phyloP scores from a whole-genome alignment of 2,113 vertebrate species.

The Gasterosteus nipponicus region DNA sequence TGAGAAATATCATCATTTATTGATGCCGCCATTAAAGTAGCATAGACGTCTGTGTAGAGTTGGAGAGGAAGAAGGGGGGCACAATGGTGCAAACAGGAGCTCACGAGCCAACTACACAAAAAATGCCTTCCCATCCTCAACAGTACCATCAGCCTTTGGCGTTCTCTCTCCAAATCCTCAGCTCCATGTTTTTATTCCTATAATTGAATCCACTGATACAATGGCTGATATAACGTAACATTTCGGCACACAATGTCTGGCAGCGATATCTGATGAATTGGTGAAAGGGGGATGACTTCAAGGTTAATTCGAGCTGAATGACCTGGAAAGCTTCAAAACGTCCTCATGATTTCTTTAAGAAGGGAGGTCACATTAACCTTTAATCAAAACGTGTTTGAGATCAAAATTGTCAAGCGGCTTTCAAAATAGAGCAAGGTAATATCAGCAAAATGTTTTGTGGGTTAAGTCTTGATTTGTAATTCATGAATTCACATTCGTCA shows the following conservation, averaged over 20 bases:
- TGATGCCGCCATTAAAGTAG: constrained; percentile 86
- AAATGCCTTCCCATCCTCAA: constrained; percentile 39
- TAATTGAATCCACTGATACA: not conserved
- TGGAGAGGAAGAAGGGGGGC: constrained; percentile 44
- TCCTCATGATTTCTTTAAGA: not conserved
- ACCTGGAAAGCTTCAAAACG: constrained; percentile 12
- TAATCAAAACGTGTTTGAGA: not conserved
- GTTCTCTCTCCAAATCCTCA: constrained; percentile 4
- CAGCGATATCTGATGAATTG: not conserved
- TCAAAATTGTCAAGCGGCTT: not conserved
- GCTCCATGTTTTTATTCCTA: not conserved
- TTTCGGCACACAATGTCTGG: not conserved
- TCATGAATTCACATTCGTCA: constrained; percentile 41
- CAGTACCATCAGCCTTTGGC: constrained; percentile 11
- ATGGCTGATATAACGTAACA: not conserved
- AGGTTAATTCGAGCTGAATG: not conserved
- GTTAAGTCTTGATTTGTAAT: constrained; percentile 27
- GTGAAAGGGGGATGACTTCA: not conserved
- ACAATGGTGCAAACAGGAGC: constrained; percentile 48
- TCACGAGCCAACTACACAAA: constrained; percentile 38
- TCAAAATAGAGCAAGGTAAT: not conserved
- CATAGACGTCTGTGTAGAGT: constrained; percentile 66
- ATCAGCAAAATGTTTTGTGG: not conserved
- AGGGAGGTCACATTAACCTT: not conserved
- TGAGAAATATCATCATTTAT: constrained; percentile 88